A percentile compares a stretch with the other conserved stretches of the same genome.
Evolutionary conservation across 2,113 vertebrate genomes (phyloP).

Genomic region (Cheirogaleus medius): DNA sequence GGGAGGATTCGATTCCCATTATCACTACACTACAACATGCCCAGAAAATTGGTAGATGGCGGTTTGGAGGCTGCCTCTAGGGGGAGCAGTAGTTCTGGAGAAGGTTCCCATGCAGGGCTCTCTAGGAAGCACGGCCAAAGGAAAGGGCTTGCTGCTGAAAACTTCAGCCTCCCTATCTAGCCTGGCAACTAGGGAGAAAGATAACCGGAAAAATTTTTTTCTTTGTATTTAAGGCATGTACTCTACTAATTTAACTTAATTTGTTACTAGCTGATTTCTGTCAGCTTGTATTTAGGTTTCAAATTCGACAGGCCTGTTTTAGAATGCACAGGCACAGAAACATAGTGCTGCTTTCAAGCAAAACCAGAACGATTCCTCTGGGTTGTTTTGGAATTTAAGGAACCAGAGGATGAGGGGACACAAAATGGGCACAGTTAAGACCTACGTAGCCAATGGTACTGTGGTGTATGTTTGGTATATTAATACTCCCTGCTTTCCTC

Average conservation of each 20-base stretch:
- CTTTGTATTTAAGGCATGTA: constrained; percentile 37
- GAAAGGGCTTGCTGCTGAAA: not conserved
- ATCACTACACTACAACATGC: not conserved
- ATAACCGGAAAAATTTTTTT: not conserved
- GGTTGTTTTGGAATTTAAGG: constrained; percentile 53
- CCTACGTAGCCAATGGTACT: not conserved
- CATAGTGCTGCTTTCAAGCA: constrained; percentile 39
- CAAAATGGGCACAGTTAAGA: constrained; percentile 4
- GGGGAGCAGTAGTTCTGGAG: not conserved
- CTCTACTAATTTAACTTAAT: constrained; percentile 71
- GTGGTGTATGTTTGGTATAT: not conserved
- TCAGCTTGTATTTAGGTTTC: constrained; percentile 54
- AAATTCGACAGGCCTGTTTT: constrained; percentile 54
- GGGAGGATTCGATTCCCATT: not conserved
- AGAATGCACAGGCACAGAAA: constrained; percentile 43
- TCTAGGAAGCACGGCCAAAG: constrained; percentile 45
- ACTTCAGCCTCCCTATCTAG: not conserved
- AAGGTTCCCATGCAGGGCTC: not conserved
- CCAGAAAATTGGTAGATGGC: not conserved
- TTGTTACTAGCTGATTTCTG: constrained; percentile 67
- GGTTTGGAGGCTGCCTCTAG: constrained; percentile 15
- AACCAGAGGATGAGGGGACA: constrained; percentile 45
- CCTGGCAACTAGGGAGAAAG: not conserved
- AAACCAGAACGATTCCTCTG: constrained; percentile 64
- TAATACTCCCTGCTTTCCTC: not conserved